Percentiles rank a stretch among this genome's conserved stretches.
phyloP scores from a whole-genome alignment of 2,888 invertebrate species.

The Himalopsyche tibetana region DNA sequence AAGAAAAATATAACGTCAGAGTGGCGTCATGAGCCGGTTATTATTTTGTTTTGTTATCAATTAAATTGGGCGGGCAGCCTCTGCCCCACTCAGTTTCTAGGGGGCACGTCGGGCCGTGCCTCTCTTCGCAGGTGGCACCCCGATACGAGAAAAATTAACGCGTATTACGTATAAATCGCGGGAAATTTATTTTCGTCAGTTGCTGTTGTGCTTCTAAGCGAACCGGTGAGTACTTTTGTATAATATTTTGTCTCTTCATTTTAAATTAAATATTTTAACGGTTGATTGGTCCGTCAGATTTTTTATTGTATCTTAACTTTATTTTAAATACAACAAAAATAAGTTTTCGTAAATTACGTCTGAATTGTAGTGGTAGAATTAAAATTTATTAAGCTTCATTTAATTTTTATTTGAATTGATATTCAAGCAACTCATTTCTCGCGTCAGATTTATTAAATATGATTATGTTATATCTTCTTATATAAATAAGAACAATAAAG shows the following conservation, averaged over 20 bases:
- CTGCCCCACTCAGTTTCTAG: conserved; percentile 43
- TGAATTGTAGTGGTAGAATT: no score
- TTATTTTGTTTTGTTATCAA: conserved; percentile 61
- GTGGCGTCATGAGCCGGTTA: conserved; percentile 39
- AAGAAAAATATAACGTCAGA: conserved; percentile 4
- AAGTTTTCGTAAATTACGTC: no score
- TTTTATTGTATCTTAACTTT: no score
- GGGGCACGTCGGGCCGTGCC: conserved; percentile 67
- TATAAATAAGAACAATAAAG: no score
- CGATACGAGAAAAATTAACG: background rate
- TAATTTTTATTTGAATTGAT: no score
- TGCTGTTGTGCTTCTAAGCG: conserved; percentile 49
- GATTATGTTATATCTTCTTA: no score
- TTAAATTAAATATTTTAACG: background rate
- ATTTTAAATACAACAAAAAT: no score
- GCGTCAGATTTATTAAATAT: no score
- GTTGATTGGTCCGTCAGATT: no score
- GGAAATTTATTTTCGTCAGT: conserved; percentile 49
- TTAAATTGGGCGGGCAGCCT: conserved; percentile 52
- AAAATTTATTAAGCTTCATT: no score
- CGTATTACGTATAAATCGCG: conserved; percentile 48
- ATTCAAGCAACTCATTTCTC: no score
- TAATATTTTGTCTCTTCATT: conserved; percentile 24
- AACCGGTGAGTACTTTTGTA: conserved; percentile 44
- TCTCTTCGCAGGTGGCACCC: conserved; percentile 52